A percentile compares a stretch with the other conserved stretches of the same genome.
Conservation (phyloP, 2,888 invertebrate genomes). For the Eupithecia insigniata region DNA sequence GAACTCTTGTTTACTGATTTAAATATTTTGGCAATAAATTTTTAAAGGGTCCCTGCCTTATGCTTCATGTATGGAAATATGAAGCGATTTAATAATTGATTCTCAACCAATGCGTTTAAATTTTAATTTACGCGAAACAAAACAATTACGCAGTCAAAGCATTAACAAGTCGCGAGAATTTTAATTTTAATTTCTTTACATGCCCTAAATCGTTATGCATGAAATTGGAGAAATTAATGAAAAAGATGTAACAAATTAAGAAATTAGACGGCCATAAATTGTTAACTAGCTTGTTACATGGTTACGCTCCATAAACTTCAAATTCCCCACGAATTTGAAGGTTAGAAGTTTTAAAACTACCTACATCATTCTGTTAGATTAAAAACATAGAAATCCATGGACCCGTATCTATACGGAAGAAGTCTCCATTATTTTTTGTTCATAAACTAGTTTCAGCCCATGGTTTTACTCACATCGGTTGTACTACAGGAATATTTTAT, state of each 20-base stretch:
- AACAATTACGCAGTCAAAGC: background rate
- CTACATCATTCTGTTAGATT: background rate
- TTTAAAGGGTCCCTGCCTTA: too few relatives aligned
- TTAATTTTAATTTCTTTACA: background rate
- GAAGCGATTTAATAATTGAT: too few relatives aligned
- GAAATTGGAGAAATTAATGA: slow-evolving; percentile 8
- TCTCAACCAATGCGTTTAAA: too few relatives aligned
- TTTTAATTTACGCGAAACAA: too few relatives aligned
- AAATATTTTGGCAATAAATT: too few relatives aligned
- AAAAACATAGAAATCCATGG: background rate
- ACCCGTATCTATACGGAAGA: background rate
- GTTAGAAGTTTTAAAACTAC: too few relatives aligned
- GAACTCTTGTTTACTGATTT: too few relatives aligned
- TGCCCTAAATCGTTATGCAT: background rate
- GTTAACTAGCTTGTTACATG: background rate
- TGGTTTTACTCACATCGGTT: background rate
- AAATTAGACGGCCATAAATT: slow-evolving; percentile 2
- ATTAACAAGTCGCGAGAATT: background rate
- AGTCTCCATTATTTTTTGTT: background rate
- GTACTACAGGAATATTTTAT: too few relatives aligned
- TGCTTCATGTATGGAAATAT: too few relatives aligned
- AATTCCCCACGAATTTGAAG: too few relatives aligned
- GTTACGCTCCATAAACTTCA: slow-evolving; percentile 2
- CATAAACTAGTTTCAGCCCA: background rate
- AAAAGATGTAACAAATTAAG: slow-evolving; percentile 16